A percentile compares a stretch with the other conserved stretches of the same genome.
These are phyloP conservation scores for Stramonita haemastoma DNA, from an alignment of 2,888 invertebrate genomes.

Conservation along the genomic window DNA sequence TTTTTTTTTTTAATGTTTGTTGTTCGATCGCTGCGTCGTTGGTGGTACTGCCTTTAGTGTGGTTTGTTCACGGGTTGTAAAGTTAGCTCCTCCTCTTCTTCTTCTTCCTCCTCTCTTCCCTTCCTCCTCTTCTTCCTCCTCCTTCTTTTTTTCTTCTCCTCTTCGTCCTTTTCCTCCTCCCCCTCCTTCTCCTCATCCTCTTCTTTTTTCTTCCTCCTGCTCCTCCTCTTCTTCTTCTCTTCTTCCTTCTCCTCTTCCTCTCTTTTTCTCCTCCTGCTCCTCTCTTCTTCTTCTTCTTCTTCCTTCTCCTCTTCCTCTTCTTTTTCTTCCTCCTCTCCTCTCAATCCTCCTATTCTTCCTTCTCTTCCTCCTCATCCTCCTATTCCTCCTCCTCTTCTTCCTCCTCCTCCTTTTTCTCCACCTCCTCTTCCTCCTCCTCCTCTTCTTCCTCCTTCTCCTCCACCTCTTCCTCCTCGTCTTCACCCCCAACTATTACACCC, in stretches of 20 bases:
- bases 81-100: no score
- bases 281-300: neutral
- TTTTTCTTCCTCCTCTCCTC: neutral
- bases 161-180: no score
- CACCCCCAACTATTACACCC: neutral
- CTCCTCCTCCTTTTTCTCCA: neutral
- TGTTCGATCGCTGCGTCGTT: neutral
- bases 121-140: no score
- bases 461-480: neutral
- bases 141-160: no score
- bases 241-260: no score
- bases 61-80: neutral
- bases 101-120: no score
- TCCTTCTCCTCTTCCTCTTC: neutral
- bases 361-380: neutral
- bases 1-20: neutral
- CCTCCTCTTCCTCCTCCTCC: conserved; percentile 19
- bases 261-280: neutral
- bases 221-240: neutral
- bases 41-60: neutral
- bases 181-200: no score
- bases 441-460: conserved; percentile 10
- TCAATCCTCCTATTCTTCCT: neutral
- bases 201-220: no score
- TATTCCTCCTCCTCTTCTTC: neutral